A percentile compares a stretch with the other conserved stretches of the same genome.
Conservation (phyloP, 2,797 vertebrate genomes). For the Takifugu rubripes region DNA sequence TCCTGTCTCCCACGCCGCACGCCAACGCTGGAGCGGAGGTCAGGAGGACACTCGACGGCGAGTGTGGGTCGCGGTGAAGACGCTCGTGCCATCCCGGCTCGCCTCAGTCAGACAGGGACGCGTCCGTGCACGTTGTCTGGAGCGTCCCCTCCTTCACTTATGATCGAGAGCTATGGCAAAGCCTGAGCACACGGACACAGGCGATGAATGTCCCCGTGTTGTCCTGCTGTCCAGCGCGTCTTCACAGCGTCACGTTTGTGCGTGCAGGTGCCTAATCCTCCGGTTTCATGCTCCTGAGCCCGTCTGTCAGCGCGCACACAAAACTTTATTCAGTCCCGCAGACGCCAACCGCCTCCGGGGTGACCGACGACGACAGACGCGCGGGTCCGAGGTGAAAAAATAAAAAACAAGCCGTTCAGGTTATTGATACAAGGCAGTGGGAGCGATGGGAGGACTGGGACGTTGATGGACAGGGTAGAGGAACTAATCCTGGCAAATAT, state of each 20-base stretch:
- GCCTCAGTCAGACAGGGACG: too few species aligned
- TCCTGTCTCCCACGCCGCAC: too few species aligned
- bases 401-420: background rate
- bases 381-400: conserved; percentile 1
- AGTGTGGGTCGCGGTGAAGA: too few species aligned
- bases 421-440: background rate
- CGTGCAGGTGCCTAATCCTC: conserved; percentile 53
- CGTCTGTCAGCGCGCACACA: conserved; percentile 38
- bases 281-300: conserved; percentile 21
- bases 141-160: too few species aligned
- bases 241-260: too few species aligned
- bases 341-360: background rate
- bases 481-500: conserved; percentile 11
- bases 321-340: conserved; percentile 18
- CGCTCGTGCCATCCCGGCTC: too few species aligned
- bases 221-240: conserved; percentile 7
- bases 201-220: background rate
- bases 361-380: conserved; percentile 12
- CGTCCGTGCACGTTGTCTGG: too few species aligned
- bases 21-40: too few species aligned
- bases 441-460: background rate
- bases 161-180: too few species aligned
- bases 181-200: too few species aligned
- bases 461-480: conserved; percentile 3
- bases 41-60: too few species aligned